These are phyloP conservation scores for Hoplias malabaricus DNA, from an alignment of 2,113 vertebrate species.

Conservation along the genomic window DNA sequence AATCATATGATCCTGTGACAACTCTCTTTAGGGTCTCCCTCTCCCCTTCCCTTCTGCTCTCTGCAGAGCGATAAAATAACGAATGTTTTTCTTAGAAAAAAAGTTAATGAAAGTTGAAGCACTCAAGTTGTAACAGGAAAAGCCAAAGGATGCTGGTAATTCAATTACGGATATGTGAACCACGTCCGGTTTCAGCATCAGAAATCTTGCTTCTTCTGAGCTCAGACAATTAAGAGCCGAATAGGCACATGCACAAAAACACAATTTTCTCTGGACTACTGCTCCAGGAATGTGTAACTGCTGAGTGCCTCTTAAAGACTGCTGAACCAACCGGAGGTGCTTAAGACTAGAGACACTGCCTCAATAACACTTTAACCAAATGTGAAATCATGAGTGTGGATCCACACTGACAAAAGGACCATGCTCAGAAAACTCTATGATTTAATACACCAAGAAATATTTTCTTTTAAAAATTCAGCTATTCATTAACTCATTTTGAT, in stretches of 20 bases:
- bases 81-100: not conserved
- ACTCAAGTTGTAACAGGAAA: not conserved
- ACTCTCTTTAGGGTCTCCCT: conserved; percentile 48
- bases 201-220: not conserved
- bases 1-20: conserved; percentile 77
- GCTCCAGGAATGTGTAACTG: not conserved
- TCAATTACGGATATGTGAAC: not conserved
- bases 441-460: too few relatives aligned
- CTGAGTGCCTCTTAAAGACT: too few relatives aligned
- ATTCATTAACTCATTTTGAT: too few relatives aligned
- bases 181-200: not conserved
- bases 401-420: too few relatives aligned
- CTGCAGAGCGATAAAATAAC: not conserved
- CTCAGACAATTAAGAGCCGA: not conserved
- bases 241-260: not conserved
- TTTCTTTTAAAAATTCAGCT: too few relatives aligned
- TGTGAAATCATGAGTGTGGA: too few relatives aligned
- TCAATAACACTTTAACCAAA: too few relatives aligned
- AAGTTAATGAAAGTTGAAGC: not conserved
- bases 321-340: too few relatives aligned
- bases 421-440: too few relatives aligned
- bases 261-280: not conserved
- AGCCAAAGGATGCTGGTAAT: not conserved
- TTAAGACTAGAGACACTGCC: too few relatives aligned
- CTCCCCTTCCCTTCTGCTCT: conserved; percentile 35